Percentiles rank a stretch among this genome's conserved stretches.
phyloP scores from a whole-genome alignment of 2,797 vertebrate species.

The Oreochromis mossambicus region DNA sequence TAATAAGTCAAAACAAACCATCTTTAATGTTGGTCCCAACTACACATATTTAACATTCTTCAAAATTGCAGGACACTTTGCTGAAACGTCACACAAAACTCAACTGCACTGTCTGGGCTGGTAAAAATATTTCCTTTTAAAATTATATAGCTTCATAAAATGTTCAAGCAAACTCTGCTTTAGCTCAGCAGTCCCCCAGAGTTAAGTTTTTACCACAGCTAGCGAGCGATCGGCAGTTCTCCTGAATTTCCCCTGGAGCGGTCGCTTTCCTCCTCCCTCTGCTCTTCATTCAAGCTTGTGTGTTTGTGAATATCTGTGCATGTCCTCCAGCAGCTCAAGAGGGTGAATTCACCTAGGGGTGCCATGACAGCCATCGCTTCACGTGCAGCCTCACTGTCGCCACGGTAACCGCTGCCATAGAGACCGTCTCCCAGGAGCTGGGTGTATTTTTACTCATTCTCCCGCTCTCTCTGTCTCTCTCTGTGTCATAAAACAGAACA shows the following conservation, averaged over 20 bases:
- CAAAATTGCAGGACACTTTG: not conserved
- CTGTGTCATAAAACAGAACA: slow-evolving; percentile 67
- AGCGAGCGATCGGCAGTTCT: not conserved
- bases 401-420: slow-evolving; percentile 76
- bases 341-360: slow-evolving; percentile 60
- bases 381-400: slow-evolving; percentile 64
- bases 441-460: slow-evolving; percentile 65
- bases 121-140: not conserved
- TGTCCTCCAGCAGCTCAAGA: slow-evolving; percentile 36
- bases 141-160: not conserved
- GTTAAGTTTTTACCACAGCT: not conserved
- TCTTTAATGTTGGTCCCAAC: not conserved
- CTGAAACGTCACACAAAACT: not conserved
- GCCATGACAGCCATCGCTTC: slow-evolving; percentile 61
- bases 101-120: not conserved
- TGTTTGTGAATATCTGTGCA: not conserved
- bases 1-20: not conserved
- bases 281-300: slow-evolving; percentile 1
- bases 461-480: slow-evolving; percentile 28
- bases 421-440: slow-evolving; percentile 69
- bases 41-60: not conserved
- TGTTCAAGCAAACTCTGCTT: not conserved
- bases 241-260: not conserved
- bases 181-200: not conserved
- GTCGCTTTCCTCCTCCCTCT: not conserved